Conservation (phyloP, 2,888 invertebrate species). For the Argynnis bischoffii region DNA sequence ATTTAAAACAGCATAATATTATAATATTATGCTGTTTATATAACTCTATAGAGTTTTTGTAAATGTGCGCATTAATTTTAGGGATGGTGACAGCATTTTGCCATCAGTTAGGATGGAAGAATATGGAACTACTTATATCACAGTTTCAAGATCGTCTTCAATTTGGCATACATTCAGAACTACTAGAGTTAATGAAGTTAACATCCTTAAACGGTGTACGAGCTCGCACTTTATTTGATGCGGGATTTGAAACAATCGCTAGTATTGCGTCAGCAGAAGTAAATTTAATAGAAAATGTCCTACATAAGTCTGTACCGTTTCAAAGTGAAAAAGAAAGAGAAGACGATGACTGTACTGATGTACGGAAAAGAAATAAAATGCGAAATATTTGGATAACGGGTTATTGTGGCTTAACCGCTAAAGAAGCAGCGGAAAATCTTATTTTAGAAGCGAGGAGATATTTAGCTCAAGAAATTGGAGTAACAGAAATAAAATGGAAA, state of each 20-base stretch:
- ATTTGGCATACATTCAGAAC: slow-evolving; percentile 96
- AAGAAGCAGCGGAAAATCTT: slow-evolving; percentile 90
- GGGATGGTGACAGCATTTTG: slow-evolving; percentile 99
- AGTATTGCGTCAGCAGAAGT: slow-evolving; percentile 89
- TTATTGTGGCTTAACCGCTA: slow-evolving; percentile 89
- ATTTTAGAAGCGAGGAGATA: slow-evolving; percentile 89
- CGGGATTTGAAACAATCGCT: slow-evolving; percentile 89
- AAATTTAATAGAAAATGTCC: slow-evolving; percentile 87
- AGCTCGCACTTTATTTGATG: slow-evolving; percentile 91
- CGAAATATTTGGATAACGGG: slow-evolving; percentile 91
- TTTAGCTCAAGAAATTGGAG: slow-evolving; percentile 88
- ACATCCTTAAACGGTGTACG: slow-evolving; percentile 91
- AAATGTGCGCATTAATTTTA: slow-evolving; percentile 54
- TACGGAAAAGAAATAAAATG: slow-evolving; percentile 85
- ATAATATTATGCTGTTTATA: too few relatives aligned
- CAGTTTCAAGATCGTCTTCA: slow-evolving; percentile 97
- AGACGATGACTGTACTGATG: slow-evolving; percentile 85
- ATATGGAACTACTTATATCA: slow-evolving; percentile 92
- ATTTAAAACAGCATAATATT: too few relatives aligned
- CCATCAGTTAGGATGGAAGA: slow-evolving; percentile 94
- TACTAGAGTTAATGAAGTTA: slow-evolving; percentile 94
- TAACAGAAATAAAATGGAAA: slow-evolving; percentile 87
- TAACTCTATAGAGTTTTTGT: neutral
- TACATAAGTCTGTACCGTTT: slow-evolving; percentile 91
- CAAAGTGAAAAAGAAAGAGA: slow-evolving; percentile 90